These are phyloP conservation scores for Philereme transversata DNA, from an alignment of 2,888 invertebrate genomes.

Conservation along the genomic window DNA sequence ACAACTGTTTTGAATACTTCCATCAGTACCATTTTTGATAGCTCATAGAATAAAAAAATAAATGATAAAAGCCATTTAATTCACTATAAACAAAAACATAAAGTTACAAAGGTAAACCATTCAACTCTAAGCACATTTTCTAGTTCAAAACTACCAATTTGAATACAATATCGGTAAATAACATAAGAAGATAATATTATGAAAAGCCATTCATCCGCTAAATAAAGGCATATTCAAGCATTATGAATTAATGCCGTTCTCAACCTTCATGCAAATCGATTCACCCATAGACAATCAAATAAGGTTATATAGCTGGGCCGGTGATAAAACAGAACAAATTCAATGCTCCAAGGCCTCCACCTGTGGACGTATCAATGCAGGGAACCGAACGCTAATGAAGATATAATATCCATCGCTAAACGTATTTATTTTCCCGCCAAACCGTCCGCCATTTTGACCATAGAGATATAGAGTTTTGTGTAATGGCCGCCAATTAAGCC, in stretches of 20 bases:
- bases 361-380: slow-evolving; percentile 80
- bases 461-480: slow-evolving; percentile 63
- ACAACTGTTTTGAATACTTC: too few relatives aligned
- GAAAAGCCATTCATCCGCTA: slow-evolving; percentile 26
- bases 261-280: slow-evolving; percentile 19
- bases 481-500: slow-evolving; percentile 79
- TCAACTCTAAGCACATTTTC: not conserved
- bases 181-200: slow-evolving; percentile 14
- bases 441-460: slow-evolving; percentile 63
- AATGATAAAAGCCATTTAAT: too few relatives aligned
- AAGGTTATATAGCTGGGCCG: slow-evolving; percentile 49
- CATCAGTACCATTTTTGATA: not conserved
- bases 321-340: slow-evolving; percentile 81
- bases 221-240: slow-evolving; percentile 33
- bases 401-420: slow-evolving; percentile 80
- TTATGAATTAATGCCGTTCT: slow-evolving; percentile 28
- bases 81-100: too few relatives aligned
- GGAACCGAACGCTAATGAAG: slow-evolving; percentile 79
- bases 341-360: slow-evolving; percentile 64
- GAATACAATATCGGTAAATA: slow-evolving; percentile 26
- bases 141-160: not conserved
- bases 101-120: too few relatives aligned
- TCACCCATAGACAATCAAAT: slow-evolving; percentile 53
- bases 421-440: slow-evolving; percentile 73
- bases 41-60: too few relatives aligned